Evolutionary conservation across 2,113 vertebrate genomes (phyloP).

Genomic region (Casuarius casuarius): DNA sequence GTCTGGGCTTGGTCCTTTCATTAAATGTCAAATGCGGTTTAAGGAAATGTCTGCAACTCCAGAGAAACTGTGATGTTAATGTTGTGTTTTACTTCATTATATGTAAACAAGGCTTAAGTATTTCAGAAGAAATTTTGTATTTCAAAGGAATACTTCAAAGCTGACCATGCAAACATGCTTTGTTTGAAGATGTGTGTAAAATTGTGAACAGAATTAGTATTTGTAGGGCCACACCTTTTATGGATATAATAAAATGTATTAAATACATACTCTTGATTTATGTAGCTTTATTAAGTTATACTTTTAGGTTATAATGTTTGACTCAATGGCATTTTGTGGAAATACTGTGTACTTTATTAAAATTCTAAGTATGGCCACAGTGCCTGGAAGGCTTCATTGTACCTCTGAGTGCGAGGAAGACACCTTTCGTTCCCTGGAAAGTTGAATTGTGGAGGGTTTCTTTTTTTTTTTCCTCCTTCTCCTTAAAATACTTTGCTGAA

Average conservation of each 20-base stretch:
- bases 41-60: background rate
- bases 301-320: background rate
- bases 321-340: background rate
- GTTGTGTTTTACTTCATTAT: background rate
- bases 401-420: background rate
- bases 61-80: background rate
- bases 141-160: background rate
- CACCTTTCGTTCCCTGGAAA: background rate
- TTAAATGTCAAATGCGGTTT: background rate
- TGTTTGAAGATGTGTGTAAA: background rate
- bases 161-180: background rate
- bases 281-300: background rate
- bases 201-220: background rate
- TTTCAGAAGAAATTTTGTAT: accelerated
- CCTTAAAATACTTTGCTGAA: background rate
- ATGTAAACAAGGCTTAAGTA: background rate
- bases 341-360: background rate
- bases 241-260: background rate
- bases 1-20: background rate
- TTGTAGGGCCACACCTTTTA: background rate
- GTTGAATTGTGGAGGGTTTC: background rate
- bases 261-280: background rate
- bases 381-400: background rate
- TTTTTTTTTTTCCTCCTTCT: background rate
- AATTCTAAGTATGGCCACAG: background rate